A percentile compares a stretch with the other conserved stretches of the same genome.
These are phyloP conservation scores for Sander vitreus DNA, from an alignment of 2,113 vertebrate genomes.

Conservation along the genomic window DNA sequence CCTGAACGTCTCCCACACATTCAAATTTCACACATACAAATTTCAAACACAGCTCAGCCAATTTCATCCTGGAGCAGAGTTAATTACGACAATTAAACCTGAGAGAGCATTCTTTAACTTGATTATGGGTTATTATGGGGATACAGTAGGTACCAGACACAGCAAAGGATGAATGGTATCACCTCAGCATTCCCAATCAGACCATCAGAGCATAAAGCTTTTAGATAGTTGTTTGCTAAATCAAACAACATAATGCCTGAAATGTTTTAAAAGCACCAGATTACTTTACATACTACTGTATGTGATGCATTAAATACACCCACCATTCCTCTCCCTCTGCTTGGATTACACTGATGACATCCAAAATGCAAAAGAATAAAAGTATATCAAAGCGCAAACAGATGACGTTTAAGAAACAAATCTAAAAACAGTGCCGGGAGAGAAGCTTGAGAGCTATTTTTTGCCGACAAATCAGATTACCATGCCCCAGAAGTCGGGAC, in stretches of 20 bases:
- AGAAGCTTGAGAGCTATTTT: background rate
- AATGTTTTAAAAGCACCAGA: background rate
- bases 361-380: background rate
- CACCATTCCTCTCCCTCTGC: background rate
- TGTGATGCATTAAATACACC: background rate
- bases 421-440: background rate
- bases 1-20: slow-evolving; percentile 4
- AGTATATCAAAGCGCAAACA: background rate
- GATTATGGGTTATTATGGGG: slow-evolving; percentile 40
- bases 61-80: slow-evolving; percentile 19
- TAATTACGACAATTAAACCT: slow-evolving; percentile 48
- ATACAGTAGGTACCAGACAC: slow-evolving; percentile 12
- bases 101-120: slow-evolving; percentile 38
- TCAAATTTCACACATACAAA: no score
- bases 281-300: background rate
- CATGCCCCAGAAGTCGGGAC: background rate
- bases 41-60: slow-evolving; percentile 29
- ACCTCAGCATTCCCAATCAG: slow-evolving; percentile 2
- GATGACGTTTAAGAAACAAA: background rate
- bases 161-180: slow-evolving; percentile 5
- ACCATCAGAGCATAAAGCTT: background rate
- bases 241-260: background rate
- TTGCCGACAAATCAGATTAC: slow-evolving; percentile 3
- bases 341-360: background rate
- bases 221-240: background rate